Conservation (phyloP, 1,140 invertebrate genomes). For the Neuroterus valhalla region DNA sequence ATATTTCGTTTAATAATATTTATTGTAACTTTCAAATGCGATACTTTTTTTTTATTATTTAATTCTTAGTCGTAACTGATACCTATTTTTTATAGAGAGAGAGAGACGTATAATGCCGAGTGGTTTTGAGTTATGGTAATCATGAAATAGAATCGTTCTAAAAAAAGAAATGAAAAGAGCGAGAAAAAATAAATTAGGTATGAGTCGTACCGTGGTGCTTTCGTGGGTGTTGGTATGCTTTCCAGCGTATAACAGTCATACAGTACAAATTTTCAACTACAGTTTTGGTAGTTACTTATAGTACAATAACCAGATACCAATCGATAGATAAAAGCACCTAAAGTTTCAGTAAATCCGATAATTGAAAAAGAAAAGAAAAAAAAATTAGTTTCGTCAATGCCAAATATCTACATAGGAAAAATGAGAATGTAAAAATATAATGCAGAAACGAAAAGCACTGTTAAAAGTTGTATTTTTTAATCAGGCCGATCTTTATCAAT, state of each 20-base stretch:
- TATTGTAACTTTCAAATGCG: slow-evolving; percentile 49
- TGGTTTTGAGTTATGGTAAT: slow-evolving; percentile 18
- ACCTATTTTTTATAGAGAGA: no score
- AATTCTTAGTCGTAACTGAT: slow-evolving; percentile 47
- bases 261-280: slow-evolving; percentile 13
- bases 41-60: slow-evolving; percentile 53
- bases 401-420: background rate
- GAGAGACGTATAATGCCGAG: slow-evolving; percentile 6
- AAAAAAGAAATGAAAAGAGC: background rate
- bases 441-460: background rate
- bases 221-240: slow-evolving; percentile 6
- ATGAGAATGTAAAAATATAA: background rate
- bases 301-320: slow-evolving; percentile 5
- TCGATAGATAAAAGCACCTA: background rate
- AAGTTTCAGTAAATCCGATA: background rate
- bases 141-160: background rate
- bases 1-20: slow-evolving; percentile 53
- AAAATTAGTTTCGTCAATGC: slow-evolving; percentile 1
- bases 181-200: background rate
- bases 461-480: background rate
- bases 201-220: background rate
- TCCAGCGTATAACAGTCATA: background rate
- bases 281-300: background rate
- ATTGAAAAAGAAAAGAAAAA: background rate
- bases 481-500: background rate